Evolutionary conservation across 2,888 invertebrate genomes (phyloP).

Genomic region (Volucella inanis): DNA sequence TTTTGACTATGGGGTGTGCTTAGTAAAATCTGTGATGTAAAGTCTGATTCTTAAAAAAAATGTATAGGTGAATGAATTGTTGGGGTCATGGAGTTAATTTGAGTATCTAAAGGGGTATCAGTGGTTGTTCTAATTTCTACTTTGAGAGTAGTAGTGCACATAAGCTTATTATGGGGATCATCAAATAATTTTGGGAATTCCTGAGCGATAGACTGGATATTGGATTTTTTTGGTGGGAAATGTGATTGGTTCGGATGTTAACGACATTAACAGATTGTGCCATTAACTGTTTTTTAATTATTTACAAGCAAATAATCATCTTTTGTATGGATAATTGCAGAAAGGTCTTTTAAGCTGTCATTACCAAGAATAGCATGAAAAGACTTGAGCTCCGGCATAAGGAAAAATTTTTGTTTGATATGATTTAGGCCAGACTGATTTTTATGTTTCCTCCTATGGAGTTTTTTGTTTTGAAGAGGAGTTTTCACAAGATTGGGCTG

Average conservation of each 20-base stretch:
- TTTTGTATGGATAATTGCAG: slow-evolving; percentile 35
- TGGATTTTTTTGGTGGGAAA: background rate
- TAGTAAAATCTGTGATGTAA: background rate
- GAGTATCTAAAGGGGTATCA: slow-evolving; percentile 4
- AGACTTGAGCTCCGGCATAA: too few species aligned
- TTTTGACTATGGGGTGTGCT: background rate
- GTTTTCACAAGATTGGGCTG: too few species aligned
- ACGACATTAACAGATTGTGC: slow-evolving; percentile 12
- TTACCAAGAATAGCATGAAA: background rate
- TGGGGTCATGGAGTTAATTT: slow-evolving; percentile 43
- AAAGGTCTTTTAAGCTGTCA: slow-evolving; percentile 2
- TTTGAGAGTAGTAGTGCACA: too few species aligned
- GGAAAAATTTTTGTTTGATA: too few species aligned
- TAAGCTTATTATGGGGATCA: too few species aligned
- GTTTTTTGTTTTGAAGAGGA: too few species aligned
- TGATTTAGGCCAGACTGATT: too few species aligned
- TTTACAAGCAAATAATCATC: slow-evolving; percentile 40
- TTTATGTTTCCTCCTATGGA: too few species aligned
- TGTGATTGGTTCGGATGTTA: background rate
- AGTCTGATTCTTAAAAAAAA: slow-evolving; percentile 42
- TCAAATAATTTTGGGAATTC: too few species aligned
- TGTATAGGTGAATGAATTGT: slow-evolving; percentile 38
- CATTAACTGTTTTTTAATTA: too few species aligned
- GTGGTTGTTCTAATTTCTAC: too few species aligned
- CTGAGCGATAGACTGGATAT: too few species aligned